Conservation (phyloP, 2,888 invertebrate species). For the Hypomecis atomaria region DNA sequence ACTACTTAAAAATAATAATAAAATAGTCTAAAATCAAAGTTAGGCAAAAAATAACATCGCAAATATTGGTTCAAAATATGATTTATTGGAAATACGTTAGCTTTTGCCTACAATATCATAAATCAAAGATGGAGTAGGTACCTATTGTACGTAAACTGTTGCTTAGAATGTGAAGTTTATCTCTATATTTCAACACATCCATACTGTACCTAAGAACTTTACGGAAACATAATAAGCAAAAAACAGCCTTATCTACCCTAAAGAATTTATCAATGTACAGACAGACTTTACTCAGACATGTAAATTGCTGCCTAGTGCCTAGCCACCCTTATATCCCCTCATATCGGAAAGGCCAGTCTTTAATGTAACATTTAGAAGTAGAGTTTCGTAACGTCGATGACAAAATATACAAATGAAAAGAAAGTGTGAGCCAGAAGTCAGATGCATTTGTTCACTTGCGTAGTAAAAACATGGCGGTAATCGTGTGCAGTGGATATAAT, state of each 20-base stretch:
- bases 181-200: no score
- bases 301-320: slow-evolving; percentile 16
- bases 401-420: slow-evolving; percentile 43
- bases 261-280: slow-evolving; percentile 1
- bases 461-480: slow-evolving; percentile 65
- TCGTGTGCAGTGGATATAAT: slow-evolving; percentile 48
- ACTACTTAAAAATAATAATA: no score
- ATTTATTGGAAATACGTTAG: no score
- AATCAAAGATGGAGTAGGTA: no score
- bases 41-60: no score
- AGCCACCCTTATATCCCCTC: slow-evolving; percentile 3
- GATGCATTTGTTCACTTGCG: slow-evolving; percentile 50
- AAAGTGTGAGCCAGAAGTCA: slow-evolving; percentile 41
- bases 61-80: no score
- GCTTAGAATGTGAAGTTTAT: no score
- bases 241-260: neutral
- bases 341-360: neutral
- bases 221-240: no score
- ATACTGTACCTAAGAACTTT: no score
- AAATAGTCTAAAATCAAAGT: no score
- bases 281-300: slow-evolving; percentile 19
- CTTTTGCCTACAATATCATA: no score
- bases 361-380: neutral
- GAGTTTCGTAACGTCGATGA: slow-evolving; percentile 29
- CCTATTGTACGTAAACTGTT: no score